Evolutionary conservation across 2,888 invertebrate genomes (phyloP), one percentile per base, ranked within the genome.

Genomic region (Nemurella pictetii): DNA sequence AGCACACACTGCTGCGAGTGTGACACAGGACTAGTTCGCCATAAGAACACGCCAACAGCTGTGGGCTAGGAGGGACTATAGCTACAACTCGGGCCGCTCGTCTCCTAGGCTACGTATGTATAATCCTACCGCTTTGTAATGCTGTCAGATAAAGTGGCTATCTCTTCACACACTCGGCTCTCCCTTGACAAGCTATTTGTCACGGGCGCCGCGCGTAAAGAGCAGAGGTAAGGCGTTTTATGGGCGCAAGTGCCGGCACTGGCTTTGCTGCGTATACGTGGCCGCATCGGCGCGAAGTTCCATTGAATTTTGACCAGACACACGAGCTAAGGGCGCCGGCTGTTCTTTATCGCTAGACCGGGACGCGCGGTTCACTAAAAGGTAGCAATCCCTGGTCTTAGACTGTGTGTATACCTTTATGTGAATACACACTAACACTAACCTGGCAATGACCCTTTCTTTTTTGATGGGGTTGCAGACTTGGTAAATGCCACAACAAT

Each of bases 91-190:
- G 20, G 55, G 1, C 55, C 9, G 55, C 55, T 12, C 55, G 55
- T 55, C 55, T 55, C 55, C 55, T 55, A 55, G 55, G 55, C 9
- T 55, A 20, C 55, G 55, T 55, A 55, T 55, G 55, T 55, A 28
- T 75, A 75, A 75, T 75, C 75, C 28, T 9, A 12, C 4, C 75
- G 28, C 75, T 75, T 75, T 75, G 28, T 75, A 27, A 75, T 15
- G 75, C 75, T 75, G 75, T 75, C 75, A 75, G 75, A 75, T 75
- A 75, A 75, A 75, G 75, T 75, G 28, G 75, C 75, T 75, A 75
- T 75, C 75, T 75, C 75, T 75, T 75, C 75, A 75, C 75, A 75
- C 75, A 75, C 75, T 75, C 75, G 75, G 28, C 26, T 75, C 27
- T 75, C 75, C 27, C 75, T 9, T 27, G 75, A 75, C 75, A 75